Conservation (phyloP, 2,113 vertebrate species). For the Enhydra lutris region DNA sequence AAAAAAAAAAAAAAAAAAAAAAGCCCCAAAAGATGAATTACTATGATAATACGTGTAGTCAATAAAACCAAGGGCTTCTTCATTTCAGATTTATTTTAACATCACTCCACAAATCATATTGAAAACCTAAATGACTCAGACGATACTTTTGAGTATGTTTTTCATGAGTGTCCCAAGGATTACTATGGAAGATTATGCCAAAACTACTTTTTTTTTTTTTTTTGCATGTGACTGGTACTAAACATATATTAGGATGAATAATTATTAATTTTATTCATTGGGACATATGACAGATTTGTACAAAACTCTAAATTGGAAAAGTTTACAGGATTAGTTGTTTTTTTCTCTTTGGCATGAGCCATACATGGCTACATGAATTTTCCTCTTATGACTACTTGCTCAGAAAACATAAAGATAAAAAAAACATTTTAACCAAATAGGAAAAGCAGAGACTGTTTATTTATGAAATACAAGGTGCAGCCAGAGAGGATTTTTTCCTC, state of each 20-base stretch:
- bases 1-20: background rate
- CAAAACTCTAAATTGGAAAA: constrained; percentile 7
- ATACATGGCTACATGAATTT: background rate
- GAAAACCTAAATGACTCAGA: constrained; percentile 43
- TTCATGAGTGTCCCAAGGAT: background rate
- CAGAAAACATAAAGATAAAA: constrained; percentile 45
- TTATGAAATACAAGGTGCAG: background rate
- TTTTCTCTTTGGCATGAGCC: background rate
- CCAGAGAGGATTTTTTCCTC: background rate
- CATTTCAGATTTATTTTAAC: constrained; percentile 45
- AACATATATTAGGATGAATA: background rate
- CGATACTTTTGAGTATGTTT: background rate
- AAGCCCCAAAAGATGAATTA: background rate
- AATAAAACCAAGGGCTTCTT: constrained; percentile 40
- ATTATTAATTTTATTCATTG: background rate
- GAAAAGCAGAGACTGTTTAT: background rate
- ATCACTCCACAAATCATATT: constrained; percentile 38
- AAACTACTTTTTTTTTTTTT: background rate
- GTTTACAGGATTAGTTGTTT: background rate
- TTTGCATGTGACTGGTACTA: background rate
- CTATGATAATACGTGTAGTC: constrained; percentile 36
- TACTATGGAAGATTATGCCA: background rate
- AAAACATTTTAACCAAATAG: background rate
- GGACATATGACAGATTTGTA: constrained; percentile 1
- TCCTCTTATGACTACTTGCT: constrained; percentile 37